Evolutionary conservation across 2,888 invertebrate species (phyloP), one percentile per base, ranked within the genome.

Genomic region (Nemapogon koenigi): DNA sequence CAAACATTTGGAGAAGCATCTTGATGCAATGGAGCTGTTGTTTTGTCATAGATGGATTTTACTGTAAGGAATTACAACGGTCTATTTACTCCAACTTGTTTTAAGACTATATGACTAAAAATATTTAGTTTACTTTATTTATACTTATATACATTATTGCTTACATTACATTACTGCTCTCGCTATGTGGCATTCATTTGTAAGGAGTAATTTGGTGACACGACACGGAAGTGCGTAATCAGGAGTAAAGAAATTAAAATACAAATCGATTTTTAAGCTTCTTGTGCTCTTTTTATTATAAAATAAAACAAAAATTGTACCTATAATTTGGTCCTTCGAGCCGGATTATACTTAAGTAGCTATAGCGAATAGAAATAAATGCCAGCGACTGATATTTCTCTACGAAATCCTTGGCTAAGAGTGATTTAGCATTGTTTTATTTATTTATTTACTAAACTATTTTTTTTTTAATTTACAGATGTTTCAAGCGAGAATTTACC

Each of bases 21-120:
- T 86, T 3, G 95, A 96, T 62, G 94, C 92, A 1, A 85, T 91
- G 80, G 95, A 96, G 57, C 67, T 97, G 35, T 75, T 97, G 14
- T 97, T 97, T 61, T 94, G 94, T 50, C 97, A 97, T 66, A 87
- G 97, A 43, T 97, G 97, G 97, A 92, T 97, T 52, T 73, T 97
- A 42, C 65, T 97, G 83, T 96, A 66, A 82, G 85, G 81, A 43
- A 13, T 31, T 30, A 7, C 6, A 8, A 14, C 8, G 15, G 32
- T 14, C 16, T 32, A 32, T 10, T 28, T 4, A 7, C 11, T n/a
- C 4, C 4, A 22, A 22, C 22, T 22, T 22, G 22, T 22, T 7
- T 22, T 7, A 22, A 22, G 8, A 22, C 22, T 22, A 22, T 6
- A 22, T 22, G 6, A 22, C n/a, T n/a, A n/a, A n/a, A n/a, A n/a